These are phyloP conservation scores for Drosophila barbarae DNA, from an alignment of 2,888 invertebrate species.

Conservation along the genomic window DNA sequence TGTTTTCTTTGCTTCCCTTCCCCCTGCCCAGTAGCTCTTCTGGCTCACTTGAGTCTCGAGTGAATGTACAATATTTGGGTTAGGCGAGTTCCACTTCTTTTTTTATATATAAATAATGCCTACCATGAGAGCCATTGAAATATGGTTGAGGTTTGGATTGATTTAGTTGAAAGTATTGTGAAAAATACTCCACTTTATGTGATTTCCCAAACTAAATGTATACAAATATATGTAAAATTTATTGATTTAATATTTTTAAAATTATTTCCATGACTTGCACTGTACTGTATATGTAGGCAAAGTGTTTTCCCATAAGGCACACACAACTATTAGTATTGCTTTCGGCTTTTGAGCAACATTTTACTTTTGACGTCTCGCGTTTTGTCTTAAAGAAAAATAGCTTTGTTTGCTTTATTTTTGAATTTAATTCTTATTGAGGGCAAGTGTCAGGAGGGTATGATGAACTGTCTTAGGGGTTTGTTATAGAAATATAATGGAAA, in stretches of 20 bases:
- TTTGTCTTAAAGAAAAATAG: conserved; percentile 19
- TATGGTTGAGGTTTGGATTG: not conserved
- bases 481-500: not conserved
- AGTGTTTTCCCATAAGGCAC: conserved; percentile 10
- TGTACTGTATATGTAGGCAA: conserved; percentile 5
- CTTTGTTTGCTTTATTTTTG: conserved; percentile 15
- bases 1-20: conserved; percentile 1
- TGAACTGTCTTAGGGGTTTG: not conserved
- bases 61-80: conserved; percentile 66
- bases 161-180: not conserved
- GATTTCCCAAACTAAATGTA: not conserved
- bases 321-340: conserved; percentile 43
- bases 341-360: conserved; percentile 42
- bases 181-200: not conserved
- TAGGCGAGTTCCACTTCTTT: conserved; percentile 36
- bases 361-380: conserved; percentile 53
- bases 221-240: not conserved
- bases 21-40: conserved; percentile 14
- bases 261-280: conserved; percentile 1
- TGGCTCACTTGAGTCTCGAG: conserved; percentile 33
- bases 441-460: conserved; percentile 2
- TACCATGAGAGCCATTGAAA: conserved; percentile 2
- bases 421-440: conserved; percentile 13
- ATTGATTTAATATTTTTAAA: not conserved
- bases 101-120: conserved; percentile 6